Conservation (phyloP, 1,140 invertebrate genomes). For the Brachionus rotundiformis region DNA sequence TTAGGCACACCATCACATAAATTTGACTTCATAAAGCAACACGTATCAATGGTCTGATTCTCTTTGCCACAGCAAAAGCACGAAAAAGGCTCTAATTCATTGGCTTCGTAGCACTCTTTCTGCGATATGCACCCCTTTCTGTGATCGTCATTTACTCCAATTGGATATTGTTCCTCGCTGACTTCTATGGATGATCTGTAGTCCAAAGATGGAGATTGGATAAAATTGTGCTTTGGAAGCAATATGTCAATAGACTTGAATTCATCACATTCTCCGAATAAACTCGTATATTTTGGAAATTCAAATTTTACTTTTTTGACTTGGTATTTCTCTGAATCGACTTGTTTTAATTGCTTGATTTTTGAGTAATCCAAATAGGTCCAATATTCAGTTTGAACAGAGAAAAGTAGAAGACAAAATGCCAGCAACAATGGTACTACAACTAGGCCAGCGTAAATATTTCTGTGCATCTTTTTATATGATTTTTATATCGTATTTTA, state of each 20-base stretch:
- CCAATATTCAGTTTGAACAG: slow-evolving; percentile 41
- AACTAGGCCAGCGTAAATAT: slow-evolving; percentile 44
- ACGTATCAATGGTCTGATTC: slow-evolving; percentile 12
- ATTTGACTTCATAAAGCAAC: slow-evolving; percentile 25
- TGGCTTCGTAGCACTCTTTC: neutral
- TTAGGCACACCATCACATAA: slow-evolving; percentile 40
- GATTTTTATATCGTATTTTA: neutral
- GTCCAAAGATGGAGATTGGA: neutral
- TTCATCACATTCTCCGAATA: slow-evolving; percentile 50
- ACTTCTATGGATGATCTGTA: neutral
- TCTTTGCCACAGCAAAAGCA: slow-evolving; percentile 30
- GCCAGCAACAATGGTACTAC: slow-evolving; percentile 23
- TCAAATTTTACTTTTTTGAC: slow-evolving; percentile 49
- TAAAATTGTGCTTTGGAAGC: neutral
- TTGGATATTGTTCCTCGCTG: neutral
- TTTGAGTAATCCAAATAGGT: slow-evolving; percentile 27
- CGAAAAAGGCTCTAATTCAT: neutral
- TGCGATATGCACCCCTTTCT: slow-evolving; percentile 26
- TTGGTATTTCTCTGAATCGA: slow-evolving; percentile 8
- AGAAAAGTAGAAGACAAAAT: slow-evolving; percentile 25
- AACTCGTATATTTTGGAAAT: slow-evolving; percentile 48
- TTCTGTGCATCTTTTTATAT: slow-evolving; percentile 47
- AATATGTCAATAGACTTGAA: slow-evolving; percentile 33
- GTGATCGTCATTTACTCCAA: neutral
- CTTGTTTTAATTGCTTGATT: neutral